Evolutionary conservation across 1,140 invertebrate genomes (phyloP), one percentile per base, ranked within the genome.

Genomic region (Marisa cornuarietis): DNA sequence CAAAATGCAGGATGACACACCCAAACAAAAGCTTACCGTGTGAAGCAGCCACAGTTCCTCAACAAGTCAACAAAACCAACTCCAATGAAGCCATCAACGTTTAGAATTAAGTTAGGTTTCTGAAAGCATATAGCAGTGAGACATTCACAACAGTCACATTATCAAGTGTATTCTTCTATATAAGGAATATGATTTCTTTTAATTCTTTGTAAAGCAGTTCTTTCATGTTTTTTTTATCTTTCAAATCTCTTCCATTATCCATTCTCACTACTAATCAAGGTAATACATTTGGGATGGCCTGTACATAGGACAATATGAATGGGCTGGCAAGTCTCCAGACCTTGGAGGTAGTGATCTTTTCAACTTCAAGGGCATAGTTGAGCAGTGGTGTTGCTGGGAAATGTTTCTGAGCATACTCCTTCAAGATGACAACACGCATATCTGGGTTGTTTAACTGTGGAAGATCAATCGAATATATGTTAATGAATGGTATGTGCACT

Each of bases 81-180:
- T 6, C 97, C 99, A 88, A 99, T 98, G 83, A 98, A 95, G 80
- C 99, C 99, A 92, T 99, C 99, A 18, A 99, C 98, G 92, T 99
- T 99, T 31, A 99, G 93, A 90, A 99, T 99, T 52, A 99, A 93
- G 93, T 99, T 99, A 24, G 98, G 98, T 92, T 99, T 99, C 93
- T 93, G 85, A 51, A 88, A 87, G n/a, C 76, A 76, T 61, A 73
- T 65, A 51, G 71, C 26, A 31, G 82, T 66, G 26, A 52, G 42
- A 61, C 22, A n/a, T 24, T 62, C 16, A 49, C 54, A 66, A 58
- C 2, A 58, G 54, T 6, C 31, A 58, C 16, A 18, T 58, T 11
- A 14, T 14, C 1, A 58, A 58, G 16, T 58, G 16, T 58, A 58
- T 58, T 58, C 2, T 58, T 58, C 11, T 58, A 14, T 18, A 58